Evolutionary conservation across 2,888 invertebrate genomes (phyloP).

Genomic region (Scotopteryx bipunctaria): DNA sequence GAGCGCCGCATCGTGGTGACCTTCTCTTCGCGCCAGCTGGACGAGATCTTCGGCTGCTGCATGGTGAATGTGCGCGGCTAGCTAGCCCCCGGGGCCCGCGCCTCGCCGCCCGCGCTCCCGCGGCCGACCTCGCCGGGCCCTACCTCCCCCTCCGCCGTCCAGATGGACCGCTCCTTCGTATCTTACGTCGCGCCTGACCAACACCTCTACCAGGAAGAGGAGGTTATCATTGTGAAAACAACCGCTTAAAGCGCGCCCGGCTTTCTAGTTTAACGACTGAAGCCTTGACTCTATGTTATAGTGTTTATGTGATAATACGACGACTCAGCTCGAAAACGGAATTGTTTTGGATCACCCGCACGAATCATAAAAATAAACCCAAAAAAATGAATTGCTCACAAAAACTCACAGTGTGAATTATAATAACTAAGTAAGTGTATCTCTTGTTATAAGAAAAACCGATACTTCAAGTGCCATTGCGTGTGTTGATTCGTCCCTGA

Average conservation of each 20-base stretch:
- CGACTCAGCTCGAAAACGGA: constrained; percentile 68
- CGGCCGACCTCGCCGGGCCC: constrained; percentile 71
- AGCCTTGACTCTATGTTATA: constrained; percentile 35
- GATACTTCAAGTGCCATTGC: constrained; percentile 78
- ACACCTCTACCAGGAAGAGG: constrained; percentile 70
- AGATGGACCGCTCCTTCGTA: constrained; percentile 67
- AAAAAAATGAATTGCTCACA: constrained; percentile 60
- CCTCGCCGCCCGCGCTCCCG: constrained; percentile 68
- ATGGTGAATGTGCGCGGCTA: constrained; percentile 81
- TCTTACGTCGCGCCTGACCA: constrained; percentile 67
- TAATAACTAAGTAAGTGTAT: constrained; percentile 37
- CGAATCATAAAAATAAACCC: constrained; percentile 57
- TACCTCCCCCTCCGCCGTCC: constrained; percentile 60
- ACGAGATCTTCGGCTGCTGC: constrained; percentile 85
- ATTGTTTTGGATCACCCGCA: constrained; percentile 58
- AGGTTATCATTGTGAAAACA: constrained; percentile 69
- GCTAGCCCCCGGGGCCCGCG: constrained; percentile 74
- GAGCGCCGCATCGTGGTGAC: constrained; percentile 85
- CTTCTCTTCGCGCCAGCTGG: constrained; percentile 86
- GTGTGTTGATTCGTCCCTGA: constrained; percentile 45
- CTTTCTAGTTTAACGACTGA: constrained; percentile 25
- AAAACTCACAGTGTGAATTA: constrained; percentile 55
- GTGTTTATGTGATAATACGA: constrained; percentile 46
- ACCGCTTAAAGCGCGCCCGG: constrained; percentile 44
- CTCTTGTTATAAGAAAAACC: constrained; percentile 58